Percentiles rank a stretch among this genome's conserved stretches.
Conservation (phyloP, 1,140 invertebrate genomes). For the Euura lappo region DNA sequence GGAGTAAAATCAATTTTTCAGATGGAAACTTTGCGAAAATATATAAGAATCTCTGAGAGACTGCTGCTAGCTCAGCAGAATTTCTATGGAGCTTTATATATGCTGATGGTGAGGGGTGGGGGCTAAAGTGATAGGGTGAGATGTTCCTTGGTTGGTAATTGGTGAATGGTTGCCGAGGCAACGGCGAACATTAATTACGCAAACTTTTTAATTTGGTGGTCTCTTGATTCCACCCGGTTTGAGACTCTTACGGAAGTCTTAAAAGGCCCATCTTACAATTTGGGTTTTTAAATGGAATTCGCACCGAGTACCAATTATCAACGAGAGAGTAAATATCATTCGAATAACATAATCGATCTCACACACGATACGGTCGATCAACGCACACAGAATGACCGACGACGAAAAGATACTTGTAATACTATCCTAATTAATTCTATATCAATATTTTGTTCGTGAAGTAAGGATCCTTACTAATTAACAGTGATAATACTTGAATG, state of each 20-base stretch:
- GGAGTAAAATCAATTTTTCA: constrained; percentile 1
- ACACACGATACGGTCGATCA: no score
- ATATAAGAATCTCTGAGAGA: constrained; percentile 1
- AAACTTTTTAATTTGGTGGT: constrained; percentile 1
- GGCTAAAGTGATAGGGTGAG: not conserved
- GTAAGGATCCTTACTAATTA: no score
- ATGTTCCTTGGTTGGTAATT: not conserved
- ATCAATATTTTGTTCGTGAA: no score
- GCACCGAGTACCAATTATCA: no score
- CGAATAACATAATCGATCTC: no score
- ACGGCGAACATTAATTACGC: not conserved
- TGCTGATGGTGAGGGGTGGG: not conserved
- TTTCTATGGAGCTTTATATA: constrained; percentile 3
- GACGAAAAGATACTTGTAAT: no score
- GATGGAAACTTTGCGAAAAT: not conserved
- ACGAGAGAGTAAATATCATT: no score
- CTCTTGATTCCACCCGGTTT: not conserved
- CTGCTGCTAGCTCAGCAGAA: not conserved
- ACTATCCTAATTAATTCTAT: no score
- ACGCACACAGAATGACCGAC: no score
- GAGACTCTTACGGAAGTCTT: not conserved
- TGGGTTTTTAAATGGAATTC: not conserved
- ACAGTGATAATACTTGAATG: no score
- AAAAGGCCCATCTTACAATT: not conserved
- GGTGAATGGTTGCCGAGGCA: constrained; percentile 1